These are phyloP conservation scores for Gisinianus flammeolus DNA, from an alignment of 2,888 invertebrate species.

Conservation along the genomic window DNA sequence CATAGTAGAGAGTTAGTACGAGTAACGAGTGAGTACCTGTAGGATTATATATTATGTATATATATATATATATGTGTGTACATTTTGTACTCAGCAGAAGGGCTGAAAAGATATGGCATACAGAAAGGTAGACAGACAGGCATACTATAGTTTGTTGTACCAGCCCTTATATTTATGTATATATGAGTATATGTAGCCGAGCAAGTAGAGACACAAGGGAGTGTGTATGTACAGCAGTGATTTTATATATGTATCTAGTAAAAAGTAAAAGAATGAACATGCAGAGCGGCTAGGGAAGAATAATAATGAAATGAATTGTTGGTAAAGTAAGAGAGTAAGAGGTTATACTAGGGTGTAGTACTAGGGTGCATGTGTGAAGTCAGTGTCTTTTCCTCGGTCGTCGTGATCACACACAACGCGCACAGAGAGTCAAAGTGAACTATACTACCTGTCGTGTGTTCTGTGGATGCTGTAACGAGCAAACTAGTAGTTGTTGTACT, in stretches of 20 bases:
- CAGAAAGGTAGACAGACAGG: slow-evolving; percentile 2
- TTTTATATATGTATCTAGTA: slow-evolving; percentile 2
- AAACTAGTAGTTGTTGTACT: slow-evolving; percentile 3
- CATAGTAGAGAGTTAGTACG: background rate
- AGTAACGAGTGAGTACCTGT: background rate
- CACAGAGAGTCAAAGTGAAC: slow-evolving; percentile 17
- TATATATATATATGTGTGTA: background rate
- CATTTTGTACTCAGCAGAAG: background rate
- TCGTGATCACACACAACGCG: slow-evolving; percentile 38
- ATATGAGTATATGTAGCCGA: background rate
- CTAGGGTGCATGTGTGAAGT: slow-evolving; percentile 35
- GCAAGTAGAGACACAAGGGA: background rate
- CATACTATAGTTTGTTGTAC: too few relatives aligned
- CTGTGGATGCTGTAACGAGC: slow-evolving; percentile 2
- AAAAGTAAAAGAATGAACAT: slow-evolving; percentile 25
- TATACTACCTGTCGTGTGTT: slow-evolving; percentile 19
- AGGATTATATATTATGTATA: background rate
- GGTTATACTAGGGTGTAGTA: slow-evolving; percentile 40
- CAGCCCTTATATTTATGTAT: background rate
- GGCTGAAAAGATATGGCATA: too few relatives aligned
- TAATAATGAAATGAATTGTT: slow-evolving; percentile 23
- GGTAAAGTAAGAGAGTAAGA: slow-evolving; percentile 45
- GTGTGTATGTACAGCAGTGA: background rate
- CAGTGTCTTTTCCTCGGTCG: slow-evolving; percentile 51
- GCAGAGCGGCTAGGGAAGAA: slow-evolving; percentile 27